Evolutionary conservation across 2,113 vertebrate genomes (phyloP).

Genomic region (Pollachius pollachius): DNA sequence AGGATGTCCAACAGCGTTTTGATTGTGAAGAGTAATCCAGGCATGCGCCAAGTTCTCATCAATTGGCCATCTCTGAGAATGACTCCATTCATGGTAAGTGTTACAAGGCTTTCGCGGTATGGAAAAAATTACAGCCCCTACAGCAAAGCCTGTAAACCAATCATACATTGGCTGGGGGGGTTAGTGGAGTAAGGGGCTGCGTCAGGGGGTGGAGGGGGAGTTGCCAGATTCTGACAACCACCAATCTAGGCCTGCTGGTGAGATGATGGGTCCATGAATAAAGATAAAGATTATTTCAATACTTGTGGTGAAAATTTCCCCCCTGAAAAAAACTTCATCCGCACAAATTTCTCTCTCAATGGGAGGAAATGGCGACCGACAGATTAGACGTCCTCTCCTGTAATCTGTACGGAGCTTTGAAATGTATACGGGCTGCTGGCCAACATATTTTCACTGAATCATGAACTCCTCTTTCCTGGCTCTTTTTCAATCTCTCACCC

Average conservation of each 20-base stretch:
- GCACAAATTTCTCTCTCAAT: slow-evolving; percentile 54
- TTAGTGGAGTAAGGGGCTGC: no score
- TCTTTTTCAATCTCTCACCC: slow-evolving; percentile 15
- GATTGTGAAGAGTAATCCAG: slow-evolving; percentile 21
- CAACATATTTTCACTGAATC: slow-evolving; percentile 29
- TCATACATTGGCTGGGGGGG: slow-evolving; percentile 48
- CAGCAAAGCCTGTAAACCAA: slow-evolving; percentile 58
- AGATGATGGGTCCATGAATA: slow-evolving; percentile 57
- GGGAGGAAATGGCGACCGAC: slow-evolving; percentile 68
- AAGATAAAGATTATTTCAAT: slow-evolving; percentile 66
- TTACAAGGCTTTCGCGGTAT: slow-evolving; percentile 55
- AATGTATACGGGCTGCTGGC: slow-evolving; percentile 54
- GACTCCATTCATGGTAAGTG: slow-evolving; percentile 52
- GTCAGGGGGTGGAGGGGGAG: slow-evolving; percentile 27
- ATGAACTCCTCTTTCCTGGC: slow-evolving; percentile 4
- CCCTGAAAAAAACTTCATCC: slow-evolving; percentile 41
- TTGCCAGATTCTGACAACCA: slow-evolving; percentile 59
- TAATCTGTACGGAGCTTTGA: slow-evolving; percentile 65
- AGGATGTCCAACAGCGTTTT: slow-evolving; percentile 23
- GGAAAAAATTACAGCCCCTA: slow-evolving; percentile 63
- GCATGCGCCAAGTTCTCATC: slow-evolving; percentile 49
- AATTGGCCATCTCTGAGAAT: slow-evolving; percentile 38
- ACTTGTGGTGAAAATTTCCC: slow-evolving; percentile 40
- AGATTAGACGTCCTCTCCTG: slow-evolving; percentile 62
- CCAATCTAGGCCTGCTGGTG: slow-evolving; percentile 58